A percentile compares a stretch with the other conserved stretches of the same genome.
These are phyloP conservation scores for Parascotia fuliginaria DNA, from an alignment of 2,888 invertebrate genomes.

Conservation along the genomic window DNA sequence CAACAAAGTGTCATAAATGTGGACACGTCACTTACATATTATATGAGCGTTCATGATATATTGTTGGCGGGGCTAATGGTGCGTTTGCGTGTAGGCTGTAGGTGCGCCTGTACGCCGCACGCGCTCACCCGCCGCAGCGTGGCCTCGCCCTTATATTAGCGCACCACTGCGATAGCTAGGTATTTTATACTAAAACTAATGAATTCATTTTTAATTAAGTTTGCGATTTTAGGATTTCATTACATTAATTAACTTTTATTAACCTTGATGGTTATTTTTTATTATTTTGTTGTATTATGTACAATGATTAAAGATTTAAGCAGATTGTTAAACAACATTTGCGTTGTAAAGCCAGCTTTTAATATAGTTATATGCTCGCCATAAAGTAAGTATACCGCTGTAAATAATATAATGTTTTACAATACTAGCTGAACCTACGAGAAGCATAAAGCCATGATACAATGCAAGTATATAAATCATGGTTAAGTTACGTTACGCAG, in stretches of 20 bases:
- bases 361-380: neutral
- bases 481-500: conserved; percentile 30
- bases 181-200: conserved; percentile 23
- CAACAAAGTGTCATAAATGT: conserved; percentile 70
- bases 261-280: conserved; percentile 10
- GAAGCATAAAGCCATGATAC: conserved; percentile 38
- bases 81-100: conserved; percentile 77
- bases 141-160: conserved; percentile 58
- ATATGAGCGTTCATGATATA: conserved; percentile 74
- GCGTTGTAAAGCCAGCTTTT: conserved; percentile 3
- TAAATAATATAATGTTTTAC: conserved; percentile 2
- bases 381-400: conserved; percentile 9
- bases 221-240: conserved; percentile 28
- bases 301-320: neutral
- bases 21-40: conserved; percentile 74
- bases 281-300: conserved; percentile 13
- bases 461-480: conserved; percentile 47
- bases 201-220: conserved; percentile 36
- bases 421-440: conserved; percentile 7
- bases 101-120: conserved; percentile 63
- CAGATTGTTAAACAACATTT: neutral
- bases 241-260: conserved; percentile 28
- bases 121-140: conserved; percentile 33
- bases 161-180: conserved; percentile 35
- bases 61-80: conserved; percentile 71